These are phyloP conservation scores for Helicolenus hilgendorfi DNA, from an alignment of 2,797 vertebrate species.

Conservation along the genomic window DNA sequence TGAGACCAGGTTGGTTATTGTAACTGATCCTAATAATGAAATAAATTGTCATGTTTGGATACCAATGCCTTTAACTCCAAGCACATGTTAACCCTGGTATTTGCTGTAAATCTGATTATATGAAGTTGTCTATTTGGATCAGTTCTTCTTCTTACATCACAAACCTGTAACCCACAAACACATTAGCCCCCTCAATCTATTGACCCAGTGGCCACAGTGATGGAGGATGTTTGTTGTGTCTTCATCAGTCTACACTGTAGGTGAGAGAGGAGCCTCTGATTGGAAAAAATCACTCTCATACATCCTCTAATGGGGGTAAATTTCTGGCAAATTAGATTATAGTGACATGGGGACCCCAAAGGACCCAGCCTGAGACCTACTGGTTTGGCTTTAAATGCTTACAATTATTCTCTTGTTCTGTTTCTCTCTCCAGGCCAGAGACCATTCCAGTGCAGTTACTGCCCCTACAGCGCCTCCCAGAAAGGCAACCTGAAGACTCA, in stretches of 20 bases:
- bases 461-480: conserved; percentile 96
- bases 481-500: conserved; percentile 98
- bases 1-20: neutral
- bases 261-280: neutral
- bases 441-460: conserved; percentile 96
- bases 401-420: conserved; percentile 42
- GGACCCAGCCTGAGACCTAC: neutral
- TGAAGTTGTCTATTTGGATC: neutral
- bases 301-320: neutral
- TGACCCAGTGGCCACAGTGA: neutral
- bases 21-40: neutral
- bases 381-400: neutral
- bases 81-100: neutral
- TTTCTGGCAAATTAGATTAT: neutral
- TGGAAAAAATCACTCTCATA: neutral
- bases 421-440: conserved; percentile 87
- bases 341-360: neutral
- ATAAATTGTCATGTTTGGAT: neutral
- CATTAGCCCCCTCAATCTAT: neutral
- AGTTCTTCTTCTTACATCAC: neutral
- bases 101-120: neutral
- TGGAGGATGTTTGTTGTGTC: neutral
- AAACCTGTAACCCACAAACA: neutral
- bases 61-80: neutral
- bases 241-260: neutral